Evolutionary conservation across 2,113 vertebrate genomes (phyloP).

Genomic region (Saguinus imperator): DNA sequence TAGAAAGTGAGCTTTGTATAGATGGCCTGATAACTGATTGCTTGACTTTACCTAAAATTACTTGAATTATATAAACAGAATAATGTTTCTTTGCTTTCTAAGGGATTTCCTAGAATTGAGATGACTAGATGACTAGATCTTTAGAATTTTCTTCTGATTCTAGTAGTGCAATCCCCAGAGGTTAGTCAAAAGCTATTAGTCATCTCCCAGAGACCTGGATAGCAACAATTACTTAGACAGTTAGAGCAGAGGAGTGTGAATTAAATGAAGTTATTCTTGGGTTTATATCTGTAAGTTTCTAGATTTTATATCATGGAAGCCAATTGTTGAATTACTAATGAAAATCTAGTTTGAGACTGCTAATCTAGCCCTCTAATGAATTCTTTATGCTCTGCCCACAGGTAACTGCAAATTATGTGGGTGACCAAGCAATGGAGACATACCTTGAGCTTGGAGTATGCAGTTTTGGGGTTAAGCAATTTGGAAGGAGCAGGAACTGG

Average conservation of each 20-base stretch:
- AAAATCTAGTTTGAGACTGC: not conserved
- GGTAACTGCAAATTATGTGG: not conserved
- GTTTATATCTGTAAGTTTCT: not conserved
- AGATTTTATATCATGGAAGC: not conserved
- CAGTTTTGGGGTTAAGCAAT: not conserved
- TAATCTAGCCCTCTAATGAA: not conserved
- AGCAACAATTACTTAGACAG: not conserved
- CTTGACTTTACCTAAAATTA: not conserved
- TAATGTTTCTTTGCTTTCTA: not conserved
- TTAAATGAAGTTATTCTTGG: not conserved
- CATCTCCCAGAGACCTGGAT: not conserved
- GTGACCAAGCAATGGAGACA: not conserved
- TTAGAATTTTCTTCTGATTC: not conserved
- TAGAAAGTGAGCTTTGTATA: not conserved
- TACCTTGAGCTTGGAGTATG: rapidly evolving
- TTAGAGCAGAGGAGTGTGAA: not conserved
- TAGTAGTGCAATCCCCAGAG: not conserved
- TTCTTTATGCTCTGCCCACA: not conserved
- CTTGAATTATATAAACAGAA: not conserved
- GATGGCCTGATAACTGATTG: not conserved
- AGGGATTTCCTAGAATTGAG: not conserved
- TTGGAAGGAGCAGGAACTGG: not conserved
- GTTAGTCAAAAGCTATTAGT: not conserved
- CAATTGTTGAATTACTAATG: not conserved
- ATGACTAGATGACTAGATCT: not conserved